A percentile compares a stretch with the other conserved stretches of the same genome.
Conservation (phyloP, 92 coral and sea anemone species). For the Epizoanthus stellaris region DNA sequence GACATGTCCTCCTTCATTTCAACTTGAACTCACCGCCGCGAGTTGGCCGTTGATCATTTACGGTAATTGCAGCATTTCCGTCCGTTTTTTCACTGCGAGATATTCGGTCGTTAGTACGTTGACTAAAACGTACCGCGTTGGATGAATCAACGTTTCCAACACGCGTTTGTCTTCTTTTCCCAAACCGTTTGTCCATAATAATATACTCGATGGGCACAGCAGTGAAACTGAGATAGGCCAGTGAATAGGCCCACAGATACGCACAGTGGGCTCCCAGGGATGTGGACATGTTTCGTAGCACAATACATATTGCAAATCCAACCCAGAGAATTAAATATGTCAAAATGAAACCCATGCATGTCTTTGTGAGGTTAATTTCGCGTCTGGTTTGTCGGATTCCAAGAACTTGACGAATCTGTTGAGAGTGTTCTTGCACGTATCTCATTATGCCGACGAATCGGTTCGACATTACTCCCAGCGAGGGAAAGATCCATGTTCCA, state of each 20-base stretch:
- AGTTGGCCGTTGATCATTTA: too few relatives aligned
- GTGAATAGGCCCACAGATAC: conserved; percentile 59
- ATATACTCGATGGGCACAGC: conserved; percentile 64
- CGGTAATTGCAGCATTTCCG: too few relatives aligned
- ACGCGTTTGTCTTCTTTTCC: neutral
- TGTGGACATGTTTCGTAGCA: conserved; percentile 45
- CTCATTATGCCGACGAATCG: conserved; percentile 53
- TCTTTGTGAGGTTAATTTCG: conserved; percentile 58
- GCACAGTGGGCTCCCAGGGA: conserved; percentile 51
- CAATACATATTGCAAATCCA: conserved; percentile 48
- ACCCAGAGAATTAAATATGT: conserved; percentile 55
- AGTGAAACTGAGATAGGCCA: conserved; percentile 56
- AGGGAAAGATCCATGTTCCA: conserved; percentile 56
- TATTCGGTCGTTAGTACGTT: too few relatives aligned
- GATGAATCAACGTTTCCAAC: neutral
- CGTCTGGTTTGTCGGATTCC: conserved; percentile 37
- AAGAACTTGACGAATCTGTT: conserved; percentile 45
- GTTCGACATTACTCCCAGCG: conserved; percentile 46
- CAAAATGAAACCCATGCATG: conserved; percentile 30
- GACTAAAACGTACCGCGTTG: neutral
- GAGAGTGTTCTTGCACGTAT: conserved; percentile 47
- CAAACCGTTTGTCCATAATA: conserved; percentile 55
- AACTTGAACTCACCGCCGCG: too few relatives aligned
- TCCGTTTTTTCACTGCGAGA: too few relatives aligned
- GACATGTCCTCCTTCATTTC: too few relatives aligned